Base-by-base conservation (phyloP, 1,140 invertebrate species). In the Drosophila melanica region DNA sequence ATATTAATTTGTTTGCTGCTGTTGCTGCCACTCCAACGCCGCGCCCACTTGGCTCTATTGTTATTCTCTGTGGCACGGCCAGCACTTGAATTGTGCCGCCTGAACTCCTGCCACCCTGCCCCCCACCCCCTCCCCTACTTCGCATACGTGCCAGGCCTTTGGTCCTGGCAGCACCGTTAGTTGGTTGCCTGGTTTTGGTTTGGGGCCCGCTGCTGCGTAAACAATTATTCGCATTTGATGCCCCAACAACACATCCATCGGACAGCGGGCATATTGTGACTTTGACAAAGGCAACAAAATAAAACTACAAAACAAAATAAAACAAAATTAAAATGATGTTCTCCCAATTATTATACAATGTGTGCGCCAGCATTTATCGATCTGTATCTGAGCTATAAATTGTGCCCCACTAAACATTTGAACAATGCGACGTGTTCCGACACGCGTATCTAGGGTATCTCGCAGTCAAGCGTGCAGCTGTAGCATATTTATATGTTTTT, bases 171-270 rank as follows among this genome's bases (percentile, higher is more conserved):
- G 45, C 18, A 37, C n/a, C 27, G 30, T 16, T 53, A 41, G 55
- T 59, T 50, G 54, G n/a, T 58, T 47, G 33, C 37, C 33, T 50
- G 48, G 27, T 47, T 58, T 48, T n/a, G n/a, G n/a, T 23, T 42
- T 45, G 20, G 45, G 33, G 33, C 27, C 14, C 20, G 37, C 57
- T 59, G 60, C 35, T 68, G 74, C 59, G 53, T 76, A 62, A 84
- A 80, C 67, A 82, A 84, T 82, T 82, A 76, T 79, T 48, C 64
- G 70, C 54, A 60, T 68, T 44, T 20, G 16, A 73, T 59, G 53
- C 64, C 23, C 64, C 18, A 6, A 45, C 6, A 11, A 10, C 1
- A 9, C 27, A 4, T 7, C 27, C 8, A 10, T n/a, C 10, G 50
- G 42, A 4, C 18, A 55, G 42, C 33, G 35, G 58, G 57, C 18